These are phyloP conservation scores for Heliconius ismenius DNA, from an alignment of 2,888 invertebrate genomes.

Conservation along the genomic window DNA sequence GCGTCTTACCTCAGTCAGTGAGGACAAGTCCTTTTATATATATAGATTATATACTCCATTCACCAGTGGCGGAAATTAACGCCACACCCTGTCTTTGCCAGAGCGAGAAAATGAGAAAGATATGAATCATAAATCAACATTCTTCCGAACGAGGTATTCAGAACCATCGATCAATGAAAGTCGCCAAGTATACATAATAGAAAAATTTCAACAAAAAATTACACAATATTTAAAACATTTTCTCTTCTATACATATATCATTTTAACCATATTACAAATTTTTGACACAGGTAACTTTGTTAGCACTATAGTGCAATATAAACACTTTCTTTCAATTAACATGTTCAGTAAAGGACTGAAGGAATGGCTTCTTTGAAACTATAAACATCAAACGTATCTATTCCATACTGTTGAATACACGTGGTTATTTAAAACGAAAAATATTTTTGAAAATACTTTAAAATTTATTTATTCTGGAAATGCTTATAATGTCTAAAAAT, in stretches of 20 bases:
- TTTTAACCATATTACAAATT: neutral
- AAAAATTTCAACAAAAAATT: neutral
- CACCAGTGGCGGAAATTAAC: too few relatives aligned
- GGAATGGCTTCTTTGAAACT: neutral
- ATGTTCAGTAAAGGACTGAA: neutral
- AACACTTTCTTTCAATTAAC: constrained; percentile 19
- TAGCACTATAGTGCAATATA: neutral
- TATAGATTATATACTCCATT: too few relatives aligned
- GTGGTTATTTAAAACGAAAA: neutral
- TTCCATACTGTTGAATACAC: neutral
- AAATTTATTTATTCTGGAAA: neutral
- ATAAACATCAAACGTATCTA: neutral
- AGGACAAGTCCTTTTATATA: too few relatives aligned
- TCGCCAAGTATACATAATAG: neutral
- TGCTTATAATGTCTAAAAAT: neutral
- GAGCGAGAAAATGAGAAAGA: neutral
- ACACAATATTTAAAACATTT: neutral
- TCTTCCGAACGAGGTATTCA: too few relatives aligned
- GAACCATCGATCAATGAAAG: neutral
- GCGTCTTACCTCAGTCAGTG: too few relatives aligned
- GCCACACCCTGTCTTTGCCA: too few relatives aligned
- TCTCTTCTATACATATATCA: neutral
- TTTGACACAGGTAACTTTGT: neutral
- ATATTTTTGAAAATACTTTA: neutral
- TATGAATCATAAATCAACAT: neutral